phyloP scores from a whole-genome alignment of 2,113 vertebrate genomes.

The Saccopteryx bilineata region DNA sequence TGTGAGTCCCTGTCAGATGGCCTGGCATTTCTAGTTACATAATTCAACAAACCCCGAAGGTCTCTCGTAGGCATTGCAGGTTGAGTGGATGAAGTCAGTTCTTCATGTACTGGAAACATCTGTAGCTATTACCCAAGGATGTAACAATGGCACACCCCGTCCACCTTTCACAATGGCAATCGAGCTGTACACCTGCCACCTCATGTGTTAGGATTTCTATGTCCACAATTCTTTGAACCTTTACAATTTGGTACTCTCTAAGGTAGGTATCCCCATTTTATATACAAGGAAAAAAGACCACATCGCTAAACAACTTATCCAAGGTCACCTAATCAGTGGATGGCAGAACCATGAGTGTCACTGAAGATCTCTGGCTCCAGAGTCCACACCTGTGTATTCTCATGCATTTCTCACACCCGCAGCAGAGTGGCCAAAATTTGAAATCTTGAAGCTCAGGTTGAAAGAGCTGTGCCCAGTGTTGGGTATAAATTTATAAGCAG shows the following conservation, averaged over 20 bases:
- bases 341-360: not conserved
- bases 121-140: not conserved
- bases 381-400: not conserved
- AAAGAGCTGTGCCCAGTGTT: not conserved
- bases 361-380: not conserved
- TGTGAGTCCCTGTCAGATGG: not conserved
- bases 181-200: not conserved
- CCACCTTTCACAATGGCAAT: not conserved
- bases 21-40: not conserved
- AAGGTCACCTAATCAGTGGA: not conserved
- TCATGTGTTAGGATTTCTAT: not conserved
- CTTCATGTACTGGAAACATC: not conserved
- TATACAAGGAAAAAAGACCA: not conserved
- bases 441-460: not conserved
- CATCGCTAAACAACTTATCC: not conserved
- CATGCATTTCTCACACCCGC: not conserved
- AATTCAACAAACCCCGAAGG: not conserved
- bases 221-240: not conserved
- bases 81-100: not conserved
- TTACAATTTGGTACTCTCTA: not conserved
- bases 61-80: not conserved
- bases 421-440: not conserved
- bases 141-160: not conserved
- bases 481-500: not conserved
- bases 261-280: not conserved